Percentiles rank a stretch among this genome's conserved stretches.
phyloP scores from a whole-genome alignment of 2,113 vertebrate genomes.

The Hystrix brachyura region DNA sequence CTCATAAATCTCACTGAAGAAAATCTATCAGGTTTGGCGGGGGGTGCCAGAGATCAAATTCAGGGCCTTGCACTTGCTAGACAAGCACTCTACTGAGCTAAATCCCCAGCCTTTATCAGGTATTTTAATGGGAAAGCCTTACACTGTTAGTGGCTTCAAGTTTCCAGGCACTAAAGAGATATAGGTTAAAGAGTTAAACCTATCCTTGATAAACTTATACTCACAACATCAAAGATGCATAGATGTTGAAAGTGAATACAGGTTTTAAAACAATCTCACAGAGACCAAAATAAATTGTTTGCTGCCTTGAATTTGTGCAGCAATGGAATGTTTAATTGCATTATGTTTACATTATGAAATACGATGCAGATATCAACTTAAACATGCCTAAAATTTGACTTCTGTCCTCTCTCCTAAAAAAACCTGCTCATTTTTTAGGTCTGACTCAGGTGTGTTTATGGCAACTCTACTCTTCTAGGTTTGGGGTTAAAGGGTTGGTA shows the following conservation, averaged over 20 bases:
- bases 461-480: background rate
- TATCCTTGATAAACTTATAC: conserved; percentile 69
- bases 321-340: background rate
- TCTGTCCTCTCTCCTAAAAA: background rate
- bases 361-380: background rate
- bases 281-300: conserved; percentile 48
- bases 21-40: background rate
- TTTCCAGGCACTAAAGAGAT: conserved; percentile 68
- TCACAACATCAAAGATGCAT: conserved; percentile 74
- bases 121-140: conserved; percentile 66
- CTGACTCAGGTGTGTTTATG: background rate
- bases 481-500: background rate
- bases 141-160: conserved; percentile 69
- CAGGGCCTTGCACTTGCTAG: no score
- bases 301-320: background rate
- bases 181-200: conserved; percentile 15
- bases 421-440: background rate
- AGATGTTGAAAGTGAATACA: conserved; percentile 72
- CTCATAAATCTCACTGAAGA: conserved; percentile 75
- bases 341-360: background rate
- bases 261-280: conserved; percentile 56
- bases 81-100: background rate
- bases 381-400: background rate
- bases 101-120: background rate
- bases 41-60: background rate